Conservation (phyloP, 2,888 invertebrate species). For the Eudemis profundana region DNA sequence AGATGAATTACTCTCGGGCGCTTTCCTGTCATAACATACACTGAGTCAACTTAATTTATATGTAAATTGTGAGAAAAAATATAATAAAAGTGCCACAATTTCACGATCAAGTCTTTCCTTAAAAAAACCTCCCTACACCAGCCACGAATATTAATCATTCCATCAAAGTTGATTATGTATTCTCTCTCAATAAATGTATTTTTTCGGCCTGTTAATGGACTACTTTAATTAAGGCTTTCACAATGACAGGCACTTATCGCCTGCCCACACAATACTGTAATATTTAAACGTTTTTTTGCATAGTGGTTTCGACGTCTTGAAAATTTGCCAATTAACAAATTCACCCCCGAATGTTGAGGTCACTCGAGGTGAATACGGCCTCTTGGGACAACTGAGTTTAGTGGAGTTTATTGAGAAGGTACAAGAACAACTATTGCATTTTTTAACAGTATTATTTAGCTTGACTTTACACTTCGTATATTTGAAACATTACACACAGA, state of each 20-base stretch:
- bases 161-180: constrained; percentile 46
- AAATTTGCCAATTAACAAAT: too few species aligned
- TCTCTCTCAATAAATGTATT: constrained; percentile 45
- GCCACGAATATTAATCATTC: constrained; percentile 41
- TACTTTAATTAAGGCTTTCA: constrained; percentile 53
- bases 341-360: too few species aligned
- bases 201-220: constrained; percentile 45
- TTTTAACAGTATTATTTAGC: too few species aligned
- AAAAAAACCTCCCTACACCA: constrained; percentile 18
- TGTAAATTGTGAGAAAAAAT: constrained; percentile 3
- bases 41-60: neutral
- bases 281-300: constrained; percentile 11
- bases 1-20: too few species aligned
- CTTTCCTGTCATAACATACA: too few species aligned
- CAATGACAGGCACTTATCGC: constrained; percentile 53
- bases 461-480: too few species aligned
- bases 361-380: too few species aligned
- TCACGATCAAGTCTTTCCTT: constrained; percentile 15
- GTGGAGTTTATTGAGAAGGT: too few species aligned
- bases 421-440: too few species aligned
- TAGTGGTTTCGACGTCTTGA: constrained; percentile 5
- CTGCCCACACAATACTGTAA: constrained; percentile 45
- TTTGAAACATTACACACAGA: too few species aligned
- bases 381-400: too few species aligned
- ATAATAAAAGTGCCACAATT: neutral